Evolutionary conservation across 2,888 invertebrate species (phyloP), one percentile per base, ranked within the genome.

Genomic region (Sturmia bella): DNA sequence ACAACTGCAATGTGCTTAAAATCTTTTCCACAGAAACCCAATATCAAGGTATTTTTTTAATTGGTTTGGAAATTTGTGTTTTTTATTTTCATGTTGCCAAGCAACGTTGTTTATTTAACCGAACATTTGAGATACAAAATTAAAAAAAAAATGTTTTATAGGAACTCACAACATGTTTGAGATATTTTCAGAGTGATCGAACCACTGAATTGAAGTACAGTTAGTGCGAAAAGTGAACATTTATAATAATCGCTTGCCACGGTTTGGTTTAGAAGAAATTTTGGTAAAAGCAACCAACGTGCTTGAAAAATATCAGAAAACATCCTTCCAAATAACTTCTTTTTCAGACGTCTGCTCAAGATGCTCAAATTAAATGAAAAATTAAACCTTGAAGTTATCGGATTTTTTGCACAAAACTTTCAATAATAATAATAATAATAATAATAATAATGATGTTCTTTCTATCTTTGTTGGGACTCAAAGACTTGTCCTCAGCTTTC

Each of bases 11-110:
- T 73, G 61, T 66, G 48, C 39, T 41, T 24, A 12, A 32, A 32
- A 69, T 66, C 63, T 37, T 52, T 5, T 27, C 32, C 32, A 32
- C 13, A 13, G 50, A 19, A 41, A 52, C 2, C 45, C 13, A 73
- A 66, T 48, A 17, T 17, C 21, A 54, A 57, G 37, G 19, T 64
- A 59, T 32, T 32, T 32, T 27, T 3, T 3, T 32, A 32, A n/a
- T 66, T 69, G 54, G 70, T 39, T 66, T 59, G 66, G 61, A 81
- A 72, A 73, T 83, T 75, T 72, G 79, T 81, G 54, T 82, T 80
- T 76, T 13, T 72, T 15, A 69, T n/a, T 48, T 78, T 72, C 13
- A 69, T 76, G 83, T 84, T 84, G 79, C 84, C 54, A 80, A 64
- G 84, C 39, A 75, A 80, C 85, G 84, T 83, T 61, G 17, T 32